A percentile compares a stretch with the other conserved stretches of the same genome.
phyloP scores from a whole-genome alignment of 2,113 vertebrate species.

The Pedionomus torquatus region DNA sequence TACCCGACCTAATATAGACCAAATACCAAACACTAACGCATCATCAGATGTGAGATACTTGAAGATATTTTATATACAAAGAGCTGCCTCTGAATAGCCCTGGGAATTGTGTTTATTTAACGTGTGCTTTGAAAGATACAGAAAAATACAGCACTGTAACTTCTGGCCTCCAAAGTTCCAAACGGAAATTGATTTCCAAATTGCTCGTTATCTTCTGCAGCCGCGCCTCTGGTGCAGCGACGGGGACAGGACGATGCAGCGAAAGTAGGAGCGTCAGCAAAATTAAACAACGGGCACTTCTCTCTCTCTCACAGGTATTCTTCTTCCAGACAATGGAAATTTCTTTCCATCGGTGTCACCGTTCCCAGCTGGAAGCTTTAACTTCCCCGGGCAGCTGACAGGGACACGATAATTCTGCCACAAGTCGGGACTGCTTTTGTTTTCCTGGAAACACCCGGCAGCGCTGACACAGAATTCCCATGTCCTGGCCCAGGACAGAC shows the following conservation, averaged over 20 bases:
- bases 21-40: neutral
- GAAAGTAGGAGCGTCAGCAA: neutral
- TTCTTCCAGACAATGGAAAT: neutral
- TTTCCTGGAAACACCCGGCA: neutral
- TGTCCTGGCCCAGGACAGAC: neutral
- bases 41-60: neutral
- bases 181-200: conserved; percentile 38
- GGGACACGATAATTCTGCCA: neutral
- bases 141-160: neutral
- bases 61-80: neutral
- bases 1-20: neutral
- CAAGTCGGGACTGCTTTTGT: neutral
- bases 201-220: conserved; percentile 22
- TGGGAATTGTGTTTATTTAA: neutral
- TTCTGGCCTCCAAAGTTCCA: neutral
- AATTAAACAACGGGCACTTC: neutral
- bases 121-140: neutral
- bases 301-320: neutral
- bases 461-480: neutral
- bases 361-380: conserved; percentile 2
- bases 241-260: neutral
- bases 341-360: neutral
- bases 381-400: neutral
- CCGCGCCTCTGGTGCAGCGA: neutral
- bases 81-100: neutral